Evolutionary conservation across 2,888 invertebrate genomes (phyloP), one percentile per base, ranked within the genome.

Genomic region (Aporophyla lueneburgensis): DNA sequence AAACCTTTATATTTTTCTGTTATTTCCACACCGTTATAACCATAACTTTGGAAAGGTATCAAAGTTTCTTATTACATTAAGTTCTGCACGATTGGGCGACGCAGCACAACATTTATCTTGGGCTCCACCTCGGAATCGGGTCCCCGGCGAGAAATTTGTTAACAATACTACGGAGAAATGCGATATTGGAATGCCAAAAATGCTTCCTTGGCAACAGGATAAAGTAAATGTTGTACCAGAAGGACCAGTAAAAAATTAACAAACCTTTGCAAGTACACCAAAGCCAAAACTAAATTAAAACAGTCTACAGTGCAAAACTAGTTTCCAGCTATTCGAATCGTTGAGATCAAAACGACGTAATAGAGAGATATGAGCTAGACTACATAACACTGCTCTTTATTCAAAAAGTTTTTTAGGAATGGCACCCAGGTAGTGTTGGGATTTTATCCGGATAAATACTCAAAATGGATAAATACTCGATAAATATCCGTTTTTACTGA

Each of bases 31-130:
- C 67, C 51, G 82, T 59, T 85, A 82, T 70, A 73, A 63, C 83
- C 82, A 82, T 77, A 72, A 70, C 51, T 83, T 74, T 65, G n/a
- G 46, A 73, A 83, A 77, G 67, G 71, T 67, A 68, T 75, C 67
- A 83, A 85, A 78, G 79, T 86, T 71, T 68, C 79, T 80, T 85
- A 81, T 87, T 87, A 87, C 79, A 88, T 88, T 88, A 85, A 73
- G 76, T 87, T 87, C 78, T 81, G 88, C 87, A 88, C 85, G 88
- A 81, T 76, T 71, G 85, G 74, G 78, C 58, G 68, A 73, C 76
- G 70, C 61, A 72, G 74, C 61, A 59, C 71, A 66, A 77, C 84
- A 86, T 87, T 86, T 85, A 79, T 88, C 74, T 85, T 62, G 61
- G 65, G 59, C 40, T 53, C 56, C 65, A 66, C 67, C 75, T 71